Percentiles rank a stretch among this genome's conserved stretches.
Conservation (phyloP, 2,888 invertebrate species). For the Phortica magna region DNA sequence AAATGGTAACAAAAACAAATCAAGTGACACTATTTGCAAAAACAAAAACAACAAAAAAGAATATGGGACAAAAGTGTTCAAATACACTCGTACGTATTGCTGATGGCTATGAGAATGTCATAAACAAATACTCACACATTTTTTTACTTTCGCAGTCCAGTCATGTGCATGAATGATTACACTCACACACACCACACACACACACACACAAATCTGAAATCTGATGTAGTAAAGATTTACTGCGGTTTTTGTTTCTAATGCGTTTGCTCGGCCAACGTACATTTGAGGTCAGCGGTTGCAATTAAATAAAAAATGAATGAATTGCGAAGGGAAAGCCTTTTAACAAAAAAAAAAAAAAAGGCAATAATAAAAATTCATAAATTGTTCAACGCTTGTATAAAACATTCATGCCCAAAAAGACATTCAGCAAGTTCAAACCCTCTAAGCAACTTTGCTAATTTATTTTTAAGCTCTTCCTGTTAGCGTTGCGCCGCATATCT, state of each 20-base stretch:
- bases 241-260: background rate
- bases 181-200: constrained; percentile 10
- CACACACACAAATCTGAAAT: background rate
- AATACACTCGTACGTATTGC: background rate
- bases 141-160: constrained; percentile 27
- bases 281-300: constrained; percentile 1
- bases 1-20: constrained; percentile 13
- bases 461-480: constrained; percentile 18
- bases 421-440: background rate
- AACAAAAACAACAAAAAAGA: background rate
- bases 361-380: too few relatives aligned
- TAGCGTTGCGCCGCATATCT: background rate
- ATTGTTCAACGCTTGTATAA: too few relatives aligned
- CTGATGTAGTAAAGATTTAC: background rate
- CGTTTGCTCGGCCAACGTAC: background rate
- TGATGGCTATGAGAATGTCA: constrained; percentile 7
- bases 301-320: background rate
- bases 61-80: background rate
- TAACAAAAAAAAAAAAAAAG: too few relatives aligned
- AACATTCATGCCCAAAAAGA: too few relatives aligned
- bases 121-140: constrained; percentile 15
- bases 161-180: constrained; percentile 25
- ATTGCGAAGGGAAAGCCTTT: background rate
- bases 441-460: constrained; percentile 10
- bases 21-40: background rate